These are phyloP conservation scores for Cosmorhoe ocellata DNA, from an alignment of 2,888 invertebrate species.

Conservation along the genomic window DNA sequence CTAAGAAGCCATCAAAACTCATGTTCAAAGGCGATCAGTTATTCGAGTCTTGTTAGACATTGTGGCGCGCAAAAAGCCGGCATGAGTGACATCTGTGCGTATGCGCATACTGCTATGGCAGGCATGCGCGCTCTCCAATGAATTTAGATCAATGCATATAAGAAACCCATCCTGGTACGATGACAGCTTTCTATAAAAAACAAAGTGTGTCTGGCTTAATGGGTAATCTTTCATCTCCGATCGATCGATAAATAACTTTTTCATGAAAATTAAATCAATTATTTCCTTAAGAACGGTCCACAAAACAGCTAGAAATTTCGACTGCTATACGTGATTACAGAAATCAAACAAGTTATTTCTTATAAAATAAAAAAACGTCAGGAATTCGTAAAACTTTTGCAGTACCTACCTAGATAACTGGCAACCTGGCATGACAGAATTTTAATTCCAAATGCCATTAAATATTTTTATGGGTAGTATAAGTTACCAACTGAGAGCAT, in stretches of 20 bases:
- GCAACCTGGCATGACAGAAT: no score
- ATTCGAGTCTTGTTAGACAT: constrained; percentile 75
- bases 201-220: constrained; percentile 2
- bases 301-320: no score
- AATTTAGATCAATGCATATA: constrained; percentile 73
- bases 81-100: constrained; percentile 60
- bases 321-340: no score
- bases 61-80: constrained; percentile 71
- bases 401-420: no score
- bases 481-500: constrained; percentile 2
- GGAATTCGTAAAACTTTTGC: no score
- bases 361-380: no score
- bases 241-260: no score
- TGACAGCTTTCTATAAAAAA: constrained; percentile 18
- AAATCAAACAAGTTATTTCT: no score
- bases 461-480: not conserved
- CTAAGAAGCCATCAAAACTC: constrained; percentile 57
- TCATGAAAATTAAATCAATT: no score
- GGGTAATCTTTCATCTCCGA: no score
- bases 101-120: constrained; percentile 43
- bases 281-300: no score
- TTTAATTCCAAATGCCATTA: not conserved
- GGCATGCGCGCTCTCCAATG: constrained; percentile 60
- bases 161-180: constrained; percentile 35
- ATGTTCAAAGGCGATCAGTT: constrained; percentile 61